phyloP scores from a whole-genome alignment of 2,113 vertebrate species.

The Semnornis frantzii region DNA sequence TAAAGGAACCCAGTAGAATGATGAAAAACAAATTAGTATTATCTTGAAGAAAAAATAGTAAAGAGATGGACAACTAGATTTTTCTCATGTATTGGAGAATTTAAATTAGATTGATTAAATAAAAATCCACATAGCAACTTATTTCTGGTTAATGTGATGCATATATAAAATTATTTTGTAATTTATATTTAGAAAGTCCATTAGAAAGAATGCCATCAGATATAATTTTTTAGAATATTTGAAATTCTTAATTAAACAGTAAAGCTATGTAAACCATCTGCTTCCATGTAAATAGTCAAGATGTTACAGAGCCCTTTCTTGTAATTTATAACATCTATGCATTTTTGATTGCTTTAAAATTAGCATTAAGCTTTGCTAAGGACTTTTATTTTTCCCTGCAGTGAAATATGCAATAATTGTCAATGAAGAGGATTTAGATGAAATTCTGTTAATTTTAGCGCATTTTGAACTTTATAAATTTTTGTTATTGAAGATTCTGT shows the following conservation, averaged over 20 bases:
- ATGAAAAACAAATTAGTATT: background rate
- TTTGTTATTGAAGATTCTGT: background rate
- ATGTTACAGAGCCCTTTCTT: constrained; percentile 30
- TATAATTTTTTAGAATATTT: constrained; percentile 1
- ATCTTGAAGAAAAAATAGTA: background rate
- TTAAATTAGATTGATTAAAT: background rate
- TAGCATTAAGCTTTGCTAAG: background rate
- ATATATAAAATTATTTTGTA: background rate
- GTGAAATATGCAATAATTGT: background rate
- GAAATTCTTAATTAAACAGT: constrained; percentile 53
- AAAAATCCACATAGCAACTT: background rate
- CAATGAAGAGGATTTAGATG: constrained; percentile 16
- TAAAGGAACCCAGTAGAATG: background rate
- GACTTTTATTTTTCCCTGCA: background rate
- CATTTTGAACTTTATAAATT: background rate
- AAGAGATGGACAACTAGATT: background rate
- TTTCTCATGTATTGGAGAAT: background rate
- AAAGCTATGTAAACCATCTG: constrained; percentile 49
- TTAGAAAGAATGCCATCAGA: background rate
- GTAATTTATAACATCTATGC: constrained; percentile 22
- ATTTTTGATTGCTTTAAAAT: constrained; percentile 49
- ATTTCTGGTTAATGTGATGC: background rate
- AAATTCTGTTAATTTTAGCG: background rate
- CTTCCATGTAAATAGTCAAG: constrained; percentile 43
- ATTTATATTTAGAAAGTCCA: background rate